Evolutionary conservation across 1,140 invertebrate genomes (phyloP), one percentile per base, ranked within the genome.

Genomic region (Odontomachus brunneus): DNA sequence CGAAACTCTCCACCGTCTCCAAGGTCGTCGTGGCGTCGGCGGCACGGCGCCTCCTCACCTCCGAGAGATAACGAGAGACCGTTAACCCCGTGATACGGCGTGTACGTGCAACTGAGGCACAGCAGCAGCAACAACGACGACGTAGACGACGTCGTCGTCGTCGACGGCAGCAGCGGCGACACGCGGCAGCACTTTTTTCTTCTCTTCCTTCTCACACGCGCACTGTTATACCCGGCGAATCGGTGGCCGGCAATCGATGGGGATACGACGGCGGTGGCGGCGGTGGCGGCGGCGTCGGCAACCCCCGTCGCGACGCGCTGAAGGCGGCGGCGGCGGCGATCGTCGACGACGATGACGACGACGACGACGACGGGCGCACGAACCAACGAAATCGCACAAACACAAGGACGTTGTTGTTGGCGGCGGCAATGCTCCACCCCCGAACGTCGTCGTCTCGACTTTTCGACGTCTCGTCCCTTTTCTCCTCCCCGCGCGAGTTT

Each of bases 1-100:
- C 91, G 90, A 92, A 93, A 93, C 93, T 94, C 90, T 95, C 95
- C 95, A 95, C 92, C 90, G 94, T 93, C 91, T 93, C 91, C 92
- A 92, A 92, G 90, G 92, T 91, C 75, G 65, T 51, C 51, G 75
- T 29, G 60, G 19, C 74, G 84, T 74, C 90, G 91, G 90, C 91
- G 75, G 90, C 92, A 89, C 90, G 91, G 87, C 91, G 89, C 86
- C 92, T 91, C 86, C 92, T 91, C 84, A 90, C 90, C 88, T 92
- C 90, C 89, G 91, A 85, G 85, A 92, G 90, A 92, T 93, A 33
- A 5, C 29, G 29, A 3, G 29, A 91, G 89, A 92, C 91, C 83
- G 89, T 92, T 89, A 90, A 90, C 88, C 88, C 91, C 91, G 91
- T 91, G 90, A 80, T 92, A 89, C 87, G 87, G 71, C 76, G 82